phyloP scores from a whole-genome alignment of 2,888 invertebrate genomes.

The Pachliopta kotzebuea region DNA sequence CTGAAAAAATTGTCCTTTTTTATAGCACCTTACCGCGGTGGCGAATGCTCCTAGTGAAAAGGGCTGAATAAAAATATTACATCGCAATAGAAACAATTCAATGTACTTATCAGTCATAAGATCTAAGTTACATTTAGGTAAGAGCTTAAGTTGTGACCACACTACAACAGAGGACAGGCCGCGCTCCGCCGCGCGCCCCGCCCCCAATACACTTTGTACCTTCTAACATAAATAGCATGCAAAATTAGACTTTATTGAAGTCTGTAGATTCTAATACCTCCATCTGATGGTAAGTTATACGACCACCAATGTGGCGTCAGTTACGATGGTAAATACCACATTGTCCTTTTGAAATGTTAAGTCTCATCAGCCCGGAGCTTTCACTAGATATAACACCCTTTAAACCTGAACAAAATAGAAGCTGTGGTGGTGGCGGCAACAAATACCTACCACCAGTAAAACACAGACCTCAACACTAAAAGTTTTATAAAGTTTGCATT shows the following conservation, averaged over 20 bases:
- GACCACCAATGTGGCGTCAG: no score
- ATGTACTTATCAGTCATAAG: conserved; percentile 67
- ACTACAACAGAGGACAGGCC: conserved; percentile 39
- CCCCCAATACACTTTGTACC: conserved; percentile 6
- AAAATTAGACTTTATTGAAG: not conserved
- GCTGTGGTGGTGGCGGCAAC: no score
- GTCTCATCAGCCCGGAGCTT: no score
- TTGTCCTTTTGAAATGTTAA: no score
- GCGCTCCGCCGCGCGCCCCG: conserved; percentile 31
- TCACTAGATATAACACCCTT: no score
- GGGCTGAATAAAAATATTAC: conserved; percentile 36
- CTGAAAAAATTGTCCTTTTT: not conserved
- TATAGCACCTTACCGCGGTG: not conserved
- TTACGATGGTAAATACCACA: no score
- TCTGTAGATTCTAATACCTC: no score
- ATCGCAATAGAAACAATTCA: conserved; percentile 44
- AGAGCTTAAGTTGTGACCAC: conserved; percentile 65
- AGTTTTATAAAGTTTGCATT: not conserved
- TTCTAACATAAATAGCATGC: not conserved
- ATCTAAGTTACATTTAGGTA: conserved; percentile 39
- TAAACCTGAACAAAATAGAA: no score
- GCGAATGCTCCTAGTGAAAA: conserved; percentile 2
- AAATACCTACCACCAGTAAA: no score
- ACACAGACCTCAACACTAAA: no score
- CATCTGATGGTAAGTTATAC: no score